phyloP scores from a whole-genome alignment of 2,113 vertebrate species.

The Triplophysa siluroides region DNA sequence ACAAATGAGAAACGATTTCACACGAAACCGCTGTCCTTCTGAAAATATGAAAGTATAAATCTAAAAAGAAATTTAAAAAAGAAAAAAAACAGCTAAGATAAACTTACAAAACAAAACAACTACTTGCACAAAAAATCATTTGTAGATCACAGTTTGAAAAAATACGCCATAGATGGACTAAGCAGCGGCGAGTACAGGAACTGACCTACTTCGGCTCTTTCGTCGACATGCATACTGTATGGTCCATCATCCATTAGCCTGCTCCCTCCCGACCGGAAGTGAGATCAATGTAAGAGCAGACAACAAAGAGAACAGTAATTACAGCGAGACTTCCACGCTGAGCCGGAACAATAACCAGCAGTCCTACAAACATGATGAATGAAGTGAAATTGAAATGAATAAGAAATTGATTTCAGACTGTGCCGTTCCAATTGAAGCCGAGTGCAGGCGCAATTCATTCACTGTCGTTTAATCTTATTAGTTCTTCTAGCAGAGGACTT shows the following conservation, averaged over 20 bases:
- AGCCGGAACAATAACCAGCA: constrained; percentile 49
- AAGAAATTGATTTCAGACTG: constrained; percentile 77
- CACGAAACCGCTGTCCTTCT: too few relatives aligned
- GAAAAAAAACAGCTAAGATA: too few relatives aligned
- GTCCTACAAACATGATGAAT: constrained; percentile 61
- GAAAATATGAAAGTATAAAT: too few relatives aligned
- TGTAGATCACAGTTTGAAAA: neutral
- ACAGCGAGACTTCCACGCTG: constrained; percentile 35
- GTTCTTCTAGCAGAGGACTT: constrained; percentile 55
- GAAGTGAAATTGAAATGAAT: constrained; percentile 66
- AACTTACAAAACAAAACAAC: too few relatives aligned
- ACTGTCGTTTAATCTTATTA: constrained; percentile 70
- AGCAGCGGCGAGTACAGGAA: constrained; percentile 4
- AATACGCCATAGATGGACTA: neutral
- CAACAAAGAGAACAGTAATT: constrained; percentile 47
- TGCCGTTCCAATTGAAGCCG: constrained; percentile 73
- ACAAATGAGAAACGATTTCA: too few relatives aligned
- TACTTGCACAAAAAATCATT: too few relatives aligned
- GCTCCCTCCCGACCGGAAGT: constrained; percentile 18
- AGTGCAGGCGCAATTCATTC: constrained; percentile 71
- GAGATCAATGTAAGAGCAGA: constrained; percentile 27
- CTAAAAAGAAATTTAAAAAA: too few relatives aligned
- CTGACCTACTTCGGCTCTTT: neutral
- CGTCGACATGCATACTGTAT: neutral
- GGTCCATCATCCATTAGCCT: constrained; percentile 2